Percentiles rank a stretch among this genome's conserved stretches.
Evolutionary conservation across 1,140 invertebrate genomes (phyloP).

Genomic region (Drosophila tani): DNA sequence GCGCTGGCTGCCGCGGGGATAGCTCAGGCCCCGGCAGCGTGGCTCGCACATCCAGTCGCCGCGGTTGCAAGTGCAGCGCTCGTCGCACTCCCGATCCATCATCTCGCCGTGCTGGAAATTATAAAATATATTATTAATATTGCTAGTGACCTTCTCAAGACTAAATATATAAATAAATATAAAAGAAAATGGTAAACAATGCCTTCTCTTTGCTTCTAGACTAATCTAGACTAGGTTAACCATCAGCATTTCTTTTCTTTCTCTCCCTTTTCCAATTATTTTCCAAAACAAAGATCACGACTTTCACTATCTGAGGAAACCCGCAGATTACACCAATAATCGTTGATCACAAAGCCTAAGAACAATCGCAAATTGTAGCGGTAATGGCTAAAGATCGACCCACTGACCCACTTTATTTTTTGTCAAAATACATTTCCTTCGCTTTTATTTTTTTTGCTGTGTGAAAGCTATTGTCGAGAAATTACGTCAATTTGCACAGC

Average conservation of each 20-base stretch:
- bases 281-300: conserved; percentile 1
- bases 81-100: conserved; percentile 89
- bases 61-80: conserved; percentile 88
- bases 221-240: not conserved
- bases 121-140: not conserved
- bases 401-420: conserved; percentile 43
- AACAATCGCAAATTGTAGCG: conserved; percentile 28
- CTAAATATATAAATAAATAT: not conserved
- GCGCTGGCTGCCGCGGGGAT: conserved; percentile 87
- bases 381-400: conserved; percentile 60
- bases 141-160: not conserved
- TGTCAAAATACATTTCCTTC: conserved; percentile 48
- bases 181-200: not conserved
- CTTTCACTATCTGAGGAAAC: conserved; percentile 28
- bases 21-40: conserved; percentile 87
- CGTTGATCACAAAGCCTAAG: conserved; percentile 22
- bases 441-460: conserved; percentile 31
- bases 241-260: not conserved
- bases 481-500: conserved; percentile 64
- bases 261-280: conserved; percentile 6
- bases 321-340: conserved; percentile 35
- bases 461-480: conserved; percentile 50
- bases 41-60: conserved; percentile 89
- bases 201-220: not conserved
- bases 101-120: conserved; percentile 87